Conservation (phyloP, 2,888 invertebrate genomes). For the Odontocolon sp. region DNA sequence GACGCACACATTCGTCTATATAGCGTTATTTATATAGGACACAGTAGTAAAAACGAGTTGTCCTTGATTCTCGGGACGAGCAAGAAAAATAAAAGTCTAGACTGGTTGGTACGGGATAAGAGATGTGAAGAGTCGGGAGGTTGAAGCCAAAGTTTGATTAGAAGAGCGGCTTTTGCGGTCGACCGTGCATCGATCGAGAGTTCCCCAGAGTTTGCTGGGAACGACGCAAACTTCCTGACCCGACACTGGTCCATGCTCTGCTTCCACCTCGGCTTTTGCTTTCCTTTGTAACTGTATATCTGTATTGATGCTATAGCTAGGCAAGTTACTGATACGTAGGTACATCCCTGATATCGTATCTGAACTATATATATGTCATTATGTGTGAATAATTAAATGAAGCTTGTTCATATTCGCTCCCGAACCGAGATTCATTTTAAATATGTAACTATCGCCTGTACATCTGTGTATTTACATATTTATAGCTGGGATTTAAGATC, state of each 20-base stretch:
- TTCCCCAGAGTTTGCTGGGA: conserved; percentile 48
- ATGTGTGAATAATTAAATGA: conserved; percentile 36
- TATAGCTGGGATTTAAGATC: no score
- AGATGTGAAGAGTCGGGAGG: conserved; percentile 33
- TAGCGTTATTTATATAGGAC: background rate
- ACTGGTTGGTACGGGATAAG: background rate
- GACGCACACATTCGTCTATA: background rate
- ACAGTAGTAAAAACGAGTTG: conserved; percentile 9
- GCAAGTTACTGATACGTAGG: no score
- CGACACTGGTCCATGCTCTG: background rate
- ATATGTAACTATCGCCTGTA: conserved; percentile 1
- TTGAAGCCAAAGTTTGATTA: conserved; percentile 60
- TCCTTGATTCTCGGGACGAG: conserved; percentile 29
- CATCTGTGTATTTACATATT: no score
- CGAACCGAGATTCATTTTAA: conserved; percentile 14
- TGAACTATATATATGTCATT: background rate
- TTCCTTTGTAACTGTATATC: background rate
- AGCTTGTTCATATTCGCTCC: background rate
- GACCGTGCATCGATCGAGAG: conserved; percentile 54
- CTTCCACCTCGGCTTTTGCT: conserved; percentile 4
- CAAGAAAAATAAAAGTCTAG: conserved; percentile 16
- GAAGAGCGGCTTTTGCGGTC: conserved; percentile 52
- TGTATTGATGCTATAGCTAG: no score
- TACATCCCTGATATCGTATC: background rate
- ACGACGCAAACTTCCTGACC: conserved; percentile 51